A percentile compares a stretch with the other conserved stretches of the same genome.
These are phyloP conservation scores for Larimichthys crocea DNA, from an alignment of 2,113 vertebrate species.

Conservation along the genomic window DNA sequence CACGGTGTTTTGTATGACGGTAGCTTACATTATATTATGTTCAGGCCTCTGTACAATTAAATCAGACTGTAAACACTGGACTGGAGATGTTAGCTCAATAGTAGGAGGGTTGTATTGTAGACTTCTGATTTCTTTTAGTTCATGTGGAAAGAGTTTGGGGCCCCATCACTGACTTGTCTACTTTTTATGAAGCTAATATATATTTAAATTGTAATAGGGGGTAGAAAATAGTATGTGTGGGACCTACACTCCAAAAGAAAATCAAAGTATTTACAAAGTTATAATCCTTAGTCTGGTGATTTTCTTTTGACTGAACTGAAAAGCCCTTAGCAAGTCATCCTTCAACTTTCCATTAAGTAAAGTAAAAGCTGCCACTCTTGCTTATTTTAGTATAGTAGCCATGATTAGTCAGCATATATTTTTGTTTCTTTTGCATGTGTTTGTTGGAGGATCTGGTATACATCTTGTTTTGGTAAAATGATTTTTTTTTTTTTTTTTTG, in stretches of 20 bases:
- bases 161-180: constrained; percentile 50
- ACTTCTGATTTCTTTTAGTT: constrained; percentile 63
- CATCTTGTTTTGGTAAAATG: constrained; percentile 49
- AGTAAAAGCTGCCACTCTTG: constrained; percentile 38
- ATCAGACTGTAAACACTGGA: constrained; percentile 71
- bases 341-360: constrained; percentile 25
- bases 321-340: not conserved
- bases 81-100: constrained; percentile 48
- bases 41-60: constrained; percentile 26
- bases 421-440: constrained; percentile 62
- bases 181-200: constrained; percentile 79
- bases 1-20: constrained; percentile 18
- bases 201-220: constrained; percentile 72
- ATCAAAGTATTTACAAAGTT: constrained; percentile 60
- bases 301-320: constrained; percentile 27
- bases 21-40: constrained; percentile 9
- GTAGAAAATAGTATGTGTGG: constrained; percentile 68
- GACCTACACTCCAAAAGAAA: constrained; percentile 55
- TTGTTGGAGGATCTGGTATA: constrained; percentile 57
- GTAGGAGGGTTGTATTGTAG: constrained; percentile 63
- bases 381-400: constrained; percentile 58
- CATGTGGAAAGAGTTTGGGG: constrained; percentile 41
- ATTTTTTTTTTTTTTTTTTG: constrained; percentile 40
- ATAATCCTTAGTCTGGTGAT: constrained; percentile 58
- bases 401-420: constrained; percentile 46